phyloP scores from a whole-genome alignment of 1,140 invertebrate genomes.

The Drosophila elegans region DNA sequence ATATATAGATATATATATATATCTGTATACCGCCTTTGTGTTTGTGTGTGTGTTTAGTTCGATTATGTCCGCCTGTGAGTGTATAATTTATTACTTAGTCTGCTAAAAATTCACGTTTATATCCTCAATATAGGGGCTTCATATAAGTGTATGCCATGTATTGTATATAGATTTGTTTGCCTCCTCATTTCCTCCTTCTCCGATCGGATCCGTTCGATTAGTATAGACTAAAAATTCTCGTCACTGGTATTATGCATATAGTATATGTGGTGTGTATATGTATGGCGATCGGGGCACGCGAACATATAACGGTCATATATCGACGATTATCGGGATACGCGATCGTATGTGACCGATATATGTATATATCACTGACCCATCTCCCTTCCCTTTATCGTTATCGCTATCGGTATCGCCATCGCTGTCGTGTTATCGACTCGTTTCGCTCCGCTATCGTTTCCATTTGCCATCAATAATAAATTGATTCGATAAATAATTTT shows the following conservation, averaged over 20 bases:
- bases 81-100: conserved; percentile 66
- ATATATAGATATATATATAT: conserved; percentile 21
- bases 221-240: conserved; percentile 66
- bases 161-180: conserved; percentile 63
- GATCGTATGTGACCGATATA: background rate
- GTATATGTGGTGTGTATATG: conserved; percentile 49
- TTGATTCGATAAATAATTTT: conserved; percentile 67
- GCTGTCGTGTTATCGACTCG: background rate
- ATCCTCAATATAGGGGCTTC: conserved; percentile 76
- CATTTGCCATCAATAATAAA: conserved; percentile 55
- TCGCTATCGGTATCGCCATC: conserved; percentile 7
- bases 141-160: conserved; percentile 72
- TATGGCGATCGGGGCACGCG: conserved; percentile 22
- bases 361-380: background rate
- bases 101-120: conserved; percentile 83
- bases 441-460: conserved; percentile 23
- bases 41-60: conserved; percentile 13
- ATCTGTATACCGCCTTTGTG: conserved; percentile 13
- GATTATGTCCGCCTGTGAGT: conserved; percentile 31
- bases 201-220: conserved; percentile 31
- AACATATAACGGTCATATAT: conserved; percentile 19
- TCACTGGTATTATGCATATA: conserved; percentile 54
- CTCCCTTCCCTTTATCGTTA: conserved; percentile 31
- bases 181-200: conserved; percentile 16
- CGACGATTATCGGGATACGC: conserved; percentile 16